Conservation (phyloP, 2,888 invertebrate species). For the Andrena bucephala region DNA sequence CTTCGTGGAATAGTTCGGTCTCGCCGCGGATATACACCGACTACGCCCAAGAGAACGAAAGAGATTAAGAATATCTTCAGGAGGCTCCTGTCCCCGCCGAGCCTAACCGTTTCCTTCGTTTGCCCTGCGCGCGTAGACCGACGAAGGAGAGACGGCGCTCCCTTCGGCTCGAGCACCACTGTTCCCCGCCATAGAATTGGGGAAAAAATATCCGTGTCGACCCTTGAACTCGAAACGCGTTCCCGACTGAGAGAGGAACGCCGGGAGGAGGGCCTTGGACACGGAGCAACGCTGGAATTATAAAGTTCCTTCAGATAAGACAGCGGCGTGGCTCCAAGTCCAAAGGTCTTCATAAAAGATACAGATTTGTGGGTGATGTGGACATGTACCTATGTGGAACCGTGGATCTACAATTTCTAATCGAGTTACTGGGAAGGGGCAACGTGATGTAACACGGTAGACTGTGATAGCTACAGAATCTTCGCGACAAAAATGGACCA, state of each 20-base stretch:
- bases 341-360: neutral
- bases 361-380: neutral
- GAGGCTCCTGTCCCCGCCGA: conserved; percentile 46
- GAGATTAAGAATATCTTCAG: conserved; percentile 80
- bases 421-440: neutral
- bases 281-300: conserved; percentile 7
- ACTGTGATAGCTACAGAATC: neutral
- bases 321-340: conserved; percentile 7
- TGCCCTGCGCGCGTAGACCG: neutral
- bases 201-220: conserved; percentile 64
- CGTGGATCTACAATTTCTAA: neutral
- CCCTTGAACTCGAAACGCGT: conserved; percentile 57
- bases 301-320: conserved; percentile 57
- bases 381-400: too few relatives aligned
- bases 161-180: conserved; percentile 58
- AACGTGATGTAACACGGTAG: neutral
- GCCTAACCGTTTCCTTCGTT: conserved; percentile 47
- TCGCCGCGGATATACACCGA: conserved; percentile 72
- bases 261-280: conserved; percentile 15
- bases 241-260: conserved; percentile 32
- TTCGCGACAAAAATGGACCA: neutral
- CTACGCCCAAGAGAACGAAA: conserved; percentile 68
- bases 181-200: conserved; percentile 26
- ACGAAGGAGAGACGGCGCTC: conserved; percentile 7
- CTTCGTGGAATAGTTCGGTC: conserved; percentile 80